Evolutionary conservation across 2,113 vertebrate genomes (phyloP).

Genomic region (Sinocyclocheilus anshuiensis): DNA sequence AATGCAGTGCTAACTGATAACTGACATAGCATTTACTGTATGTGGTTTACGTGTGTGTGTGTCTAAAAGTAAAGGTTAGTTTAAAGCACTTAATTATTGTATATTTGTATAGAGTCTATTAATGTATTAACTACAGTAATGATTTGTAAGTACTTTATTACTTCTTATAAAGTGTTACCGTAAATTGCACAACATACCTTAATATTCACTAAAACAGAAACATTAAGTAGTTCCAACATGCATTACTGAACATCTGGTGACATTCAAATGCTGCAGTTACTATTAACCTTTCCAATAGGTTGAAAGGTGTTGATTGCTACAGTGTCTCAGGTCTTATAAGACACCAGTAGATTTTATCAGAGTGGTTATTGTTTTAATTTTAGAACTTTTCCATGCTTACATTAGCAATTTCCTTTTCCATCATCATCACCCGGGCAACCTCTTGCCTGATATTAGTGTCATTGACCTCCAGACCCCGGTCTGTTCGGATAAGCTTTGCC

Average conservation of each 20-base stretch:
- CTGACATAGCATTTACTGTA: too few species aligned
- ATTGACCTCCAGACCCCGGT: slow-evolving; percentile 73
- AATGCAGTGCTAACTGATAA: too few species aligned
- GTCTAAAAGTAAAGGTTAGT: too few species aligned
- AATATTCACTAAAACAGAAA: neutral
- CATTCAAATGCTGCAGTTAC: neutral
- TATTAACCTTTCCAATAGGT: neutral
- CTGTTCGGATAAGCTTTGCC: slow-evolving; percentile 83
- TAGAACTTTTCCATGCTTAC: slow-evolving; percentile 73
- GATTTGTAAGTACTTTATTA: too few species aligned
- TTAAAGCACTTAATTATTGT: too few species aligned
- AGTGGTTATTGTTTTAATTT: neutral
- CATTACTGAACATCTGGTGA: neutral
- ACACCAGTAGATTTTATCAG: neutral
- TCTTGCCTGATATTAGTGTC: slow-evolving; percentile 76
- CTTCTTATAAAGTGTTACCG: too few species aligned
- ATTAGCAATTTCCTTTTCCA: slow-evolving; percentile 92
- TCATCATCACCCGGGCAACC: slow-evolving; percentile 81
- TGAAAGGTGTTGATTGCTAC: neutral
- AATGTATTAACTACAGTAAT: too few species aligned
- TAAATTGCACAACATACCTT: neutral
- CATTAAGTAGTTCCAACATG: neutral
- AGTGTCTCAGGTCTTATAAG: neutral
- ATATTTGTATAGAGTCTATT: too few species aligned
- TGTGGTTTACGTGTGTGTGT: too few species aligned